A percentile compares a stretch with the other conserved stretches of the same genome.
Conservation (phyloP, 2,888 invertebrate species). For the Spodoptera exigua region DNA sequence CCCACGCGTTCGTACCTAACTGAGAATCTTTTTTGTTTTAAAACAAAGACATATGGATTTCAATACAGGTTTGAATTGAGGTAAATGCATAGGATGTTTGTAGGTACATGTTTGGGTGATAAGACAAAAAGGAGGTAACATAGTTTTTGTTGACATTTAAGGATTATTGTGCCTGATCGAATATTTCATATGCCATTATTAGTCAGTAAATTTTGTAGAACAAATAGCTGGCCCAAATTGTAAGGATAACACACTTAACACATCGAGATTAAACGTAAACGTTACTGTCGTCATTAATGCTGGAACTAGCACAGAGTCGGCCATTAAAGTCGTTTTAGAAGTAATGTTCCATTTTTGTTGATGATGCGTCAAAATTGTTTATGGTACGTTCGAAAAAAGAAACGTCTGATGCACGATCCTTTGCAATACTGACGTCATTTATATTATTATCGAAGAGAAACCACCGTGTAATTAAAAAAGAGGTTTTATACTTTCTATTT, state of each 20-base stretch:
- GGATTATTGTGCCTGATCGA: slow-evolving; percentile 7
- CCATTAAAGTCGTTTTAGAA: slow-evolving; percentile 47
- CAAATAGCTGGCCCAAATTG: slow-evolving; percentile 26
- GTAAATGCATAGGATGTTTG: neutral
- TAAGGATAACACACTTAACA: slow-evolving; percentile 27
- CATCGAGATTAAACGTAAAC: slow-evolving; percentile 22
- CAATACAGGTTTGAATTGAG: neutral
- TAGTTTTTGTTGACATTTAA: neutral
- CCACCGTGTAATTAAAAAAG: slow-evolving; percentile 23
- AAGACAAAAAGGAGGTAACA: no score
- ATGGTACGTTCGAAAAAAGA: neutral
- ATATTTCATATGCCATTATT: neutral
- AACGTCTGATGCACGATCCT: neutral
- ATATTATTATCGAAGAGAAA: slow-evolving; percentile 2
- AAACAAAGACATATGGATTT: slow-evolving; percentile 21
- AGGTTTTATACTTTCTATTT: slow-evolving; percentile 3
- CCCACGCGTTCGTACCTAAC: slow-evolving; percentile 13
- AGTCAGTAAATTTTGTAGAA: slow-evolving; percentile 6
- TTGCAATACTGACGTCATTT: slow-evolving; percentile 1
- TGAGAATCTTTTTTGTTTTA: slow-evolving; percentile 24
- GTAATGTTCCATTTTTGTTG: slow-evolving; percentile 25
- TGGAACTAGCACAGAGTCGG: slow-evolving; percentile 34
- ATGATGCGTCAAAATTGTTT: slow-evolving; percentile 28
- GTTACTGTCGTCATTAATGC: slow-evolving; percentile 28
- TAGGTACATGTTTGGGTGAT: no score